phyloP scores from a whole-genome alignment of 2,888 invertebrate species.

The Leptopterna dolabrata region DNA sequence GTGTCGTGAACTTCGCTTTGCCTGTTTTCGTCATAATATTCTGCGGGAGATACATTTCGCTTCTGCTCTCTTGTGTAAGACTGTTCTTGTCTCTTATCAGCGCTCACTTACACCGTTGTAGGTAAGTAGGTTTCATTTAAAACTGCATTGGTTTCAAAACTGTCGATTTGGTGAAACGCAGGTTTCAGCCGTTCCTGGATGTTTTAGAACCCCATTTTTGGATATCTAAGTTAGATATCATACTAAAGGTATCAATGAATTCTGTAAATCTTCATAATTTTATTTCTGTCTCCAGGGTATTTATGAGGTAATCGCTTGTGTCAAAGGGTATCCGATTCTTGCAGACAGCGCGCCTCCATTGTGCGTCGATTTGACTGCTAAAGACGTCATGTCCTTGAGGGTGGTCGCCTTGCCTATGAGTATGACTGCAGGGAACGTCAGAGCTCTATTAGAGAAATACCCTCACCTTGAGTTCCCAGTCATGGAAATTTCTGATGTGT shows the following conservation, averaged over 20 bases:
- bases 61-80: constrained; percentile 69
- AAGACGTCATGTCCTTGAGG: constrained; percentile 27
- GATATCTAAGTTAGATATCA: no score
- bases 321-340: constrained; percentile 39
- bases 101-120: neutral
- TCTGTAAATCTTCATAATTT: neutral
- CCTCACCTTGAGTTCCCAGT: constrained; percentile 48
- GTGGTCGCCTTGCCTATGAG: constrained; percentile 6
- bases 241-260: no score
- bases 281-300: neutral
- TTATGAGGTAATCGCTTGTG: neutral
- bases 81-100: neutral
- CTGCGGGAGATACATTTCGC: constrained; percentile 75
- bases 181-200: neutral
- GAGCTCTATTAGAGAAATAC: neutral
- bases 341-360: neutral
- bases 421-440: neutral
- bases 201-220: neutral
- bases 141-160: neutral
- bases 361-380: constrained; percentile 15
- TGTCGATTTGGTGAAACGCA: no score
- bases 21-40: constrained; percentile 74
- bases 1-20: constrained; percentile 72
- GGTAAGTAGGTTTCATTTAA: neutral
- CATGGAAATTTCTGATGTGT: neutral